A percentile compares a stretch with the other conserved stretches of the same genome.
Evolutionary conservation across 1,140 invertebrate species (phyloP).

Genomic region (Homalodisca vitripennis): DNA sequence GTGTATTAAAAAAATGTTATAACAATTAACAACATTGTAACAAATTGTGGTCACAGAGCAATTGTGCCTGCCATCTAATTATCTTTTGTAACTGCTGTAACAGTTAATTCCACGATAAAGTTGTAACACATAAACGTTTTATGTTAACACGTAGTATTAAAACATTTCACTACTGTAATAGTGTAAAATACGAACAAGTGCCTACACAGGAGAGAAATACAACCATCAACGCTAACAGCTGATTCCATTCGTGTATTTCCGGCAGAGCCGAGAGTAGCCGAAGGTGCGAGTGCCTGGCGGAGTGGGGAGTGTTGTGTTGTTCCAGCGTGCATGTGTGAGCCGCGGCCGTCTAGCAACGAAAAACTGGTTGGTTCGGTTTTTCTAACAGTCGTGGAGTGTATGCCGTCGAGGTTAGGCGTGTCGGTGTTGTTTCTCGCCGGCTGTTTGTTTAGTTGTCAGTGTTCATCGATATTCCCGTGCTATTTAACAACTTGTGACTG

Average conservation of each 20-base stretch:
- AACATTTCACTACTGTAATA: too few relatives aligned
- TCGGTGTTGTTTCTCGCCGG: not conserved
- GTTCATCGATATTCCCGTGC: constrained; percentile 2
- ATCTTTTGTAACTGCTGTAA: too few relatives aligned
- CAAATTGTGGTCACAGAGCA: too few relatives aligned
- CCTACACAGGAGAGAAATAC: too few relatives aligned
- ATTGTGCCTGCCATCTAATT: too few relatives aligned
- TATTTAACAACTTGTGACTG: not conserved
- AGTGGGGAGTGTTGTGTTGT: constrained; percentile 24
- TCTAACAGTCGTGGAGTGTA: constrained; percentile 27
- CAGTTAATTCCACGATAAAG: too few relatives aligned
- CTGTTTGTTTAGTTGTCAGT: not conserved
- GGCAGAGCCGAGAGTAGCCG: constrained; percentile 18
- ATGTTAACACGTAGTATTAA: too few relatives aligned
- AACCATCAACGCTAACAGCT: too few relatives aligned
- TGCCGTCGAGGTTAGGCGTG: constrained; percentile 16
- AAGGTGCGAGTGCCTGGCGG: not conserved
- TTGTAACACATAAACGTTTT: too few relatives aligned
- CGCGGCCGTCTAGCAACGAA: not conserved
- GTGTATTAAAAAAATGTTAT: too few relatives aligned
- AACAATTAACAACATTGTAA: too few relatives aligned
- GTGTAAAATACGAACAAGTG: too few relatives aligned
- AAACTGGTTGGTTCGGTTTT: constrained; percentile 31
- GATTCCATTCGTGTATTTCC: constrained; percentile 6
- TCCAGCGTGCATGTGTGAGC: constrained; percentile 23